Percentiles rank a stretch among this genome's conserved stretches.
Evolutionary conservation across 2,797 vertebrate species (phyloP).

Genomic region (Chelon labrosus): DNA sequence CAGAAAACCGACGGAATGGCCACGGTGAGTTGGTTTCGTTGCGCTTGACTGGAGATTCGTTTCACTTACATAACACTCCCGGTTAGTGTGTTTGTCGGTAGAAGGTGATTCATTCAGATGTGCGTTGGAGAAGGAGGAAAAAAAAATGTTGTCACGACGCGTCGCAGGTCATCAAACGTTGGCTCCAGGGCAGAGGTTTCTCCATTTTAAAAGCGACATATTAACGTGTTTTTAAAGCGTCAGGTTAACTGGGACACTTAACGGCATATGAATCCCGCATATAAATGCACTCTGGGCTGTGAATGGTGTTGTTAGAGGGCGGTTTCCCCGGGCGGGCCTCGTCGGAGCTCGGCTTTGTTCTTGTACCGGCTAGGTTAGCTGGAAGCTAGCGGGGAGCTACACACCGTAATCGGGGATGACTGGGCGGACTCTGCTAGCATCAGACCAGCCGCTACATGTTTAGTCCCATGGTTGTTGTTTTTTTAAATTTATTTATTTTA

Average conservation of each 20-base stretch:
- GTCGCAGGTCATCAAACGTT: not conserved
- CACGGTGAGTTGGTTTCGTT: constrained; percentile 56
- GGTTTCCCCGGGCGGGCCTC: constrained; percentile 54
- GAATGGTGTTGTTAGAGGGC: not conserved
- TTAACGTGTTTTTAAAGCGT: fast-evolving
- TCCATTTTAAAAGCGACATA: not conserved
- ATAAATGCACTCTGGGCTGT: fast-evolving
- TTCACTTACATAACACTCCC: fast-evolving
- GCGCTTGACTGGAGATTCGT: fast-evolving
- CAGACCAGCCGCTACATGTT: not conserved
- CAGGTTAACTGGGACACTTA: fast-evolving
- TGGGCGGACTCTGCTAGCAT: not conserved
- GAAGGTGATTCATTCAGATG: constrained; percentile 25
- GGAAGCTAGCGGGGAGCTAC: constrained; percentile 15
- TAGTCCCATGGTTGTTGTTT: too few relatives aligned
- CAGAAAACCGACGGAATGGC: constrained; percentile 91
- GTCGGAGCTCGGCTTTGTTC: constrained; percentile 73
- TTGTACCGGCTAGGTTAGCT: constrained; percentile 39
- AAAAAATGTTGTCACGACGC: constrained; percentile 30
- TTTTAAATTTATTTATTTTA: too few relatives aligned
- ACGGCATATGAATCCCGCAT: fast-evolving
- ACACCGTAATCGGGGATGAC: too few relatives aligned
- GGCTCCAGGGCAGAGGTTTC: not conserved
- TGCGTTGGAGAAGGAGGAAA: not conserved
- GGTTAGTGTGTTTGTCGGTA: fast-evolving